phyloP scores from a whole-genome alignment of 2,113 vertebrate species.

The Dendropsophus ebraccatus region DNA sequence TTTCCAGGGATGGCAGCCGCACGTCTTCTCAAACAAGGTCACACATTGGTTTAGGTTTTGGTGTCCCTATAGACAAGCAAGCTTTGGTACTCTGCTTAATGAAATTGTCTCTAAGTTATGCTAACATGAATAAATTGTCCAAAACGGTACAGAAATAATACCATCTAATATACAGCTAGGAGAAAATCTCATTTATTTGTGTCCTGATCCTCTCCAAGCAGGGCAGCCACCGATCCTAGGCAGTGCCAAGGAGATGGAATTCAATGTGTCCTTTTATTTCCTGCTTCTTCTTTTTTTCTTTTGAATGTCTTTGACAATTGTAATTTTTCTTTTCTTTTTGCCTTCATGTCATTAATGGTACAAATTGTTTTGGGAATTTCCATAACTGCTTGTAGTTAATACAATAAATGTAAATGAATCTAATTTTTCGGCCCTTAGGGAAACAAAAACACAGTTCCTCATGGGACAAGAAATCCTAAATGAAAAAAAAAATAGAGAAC shows the following conservation, averaged over 20 bases:
- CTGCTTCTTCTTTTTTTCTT: background rate
- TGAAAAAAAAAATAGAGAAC: too few species aligned
- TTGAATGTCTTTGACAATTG: too few species aligned
- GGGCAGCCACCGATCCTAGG: background rate
- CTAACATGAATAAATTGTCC: background rate
- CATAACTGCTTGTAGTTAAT: too few species aligned
- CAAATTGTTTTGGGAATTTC: too few species aligned
- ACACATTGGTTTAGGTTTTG: slow-evolving; percentile 21
- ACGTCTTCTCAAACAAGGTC: slow-evolving; percentile 19
- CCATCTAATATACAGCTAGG: background rate
- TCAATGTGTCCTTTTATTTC: background rate
- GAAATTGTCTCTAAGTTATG: background rate
- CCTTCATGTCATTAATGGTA: background rate
- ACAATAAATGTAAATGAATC: too few species aligned
- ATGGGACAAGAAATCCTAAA: too few species aligned
- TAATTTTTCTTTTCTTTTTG: too few species aligned
- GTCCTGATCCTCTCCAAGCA: too few species aligned
- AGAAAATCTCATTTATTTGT: background rate
- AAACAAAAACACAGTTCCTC: too few species aligned
- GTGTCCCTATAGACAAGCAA: slow-evolving; percentile 25
- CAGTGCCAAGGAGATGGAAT: too few species aligned
- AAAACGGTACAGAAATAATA: background rate
- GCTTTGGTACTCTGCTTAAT: slow-evolving; percentile 11
- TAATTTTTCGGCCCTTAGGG: too few species aligned
- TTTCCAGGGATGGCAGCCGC: slow-evolving; percentile 18